Conservation (phyloP, 2,113 vertebrate genomes). For the Nymphicus hollandicus region DNA sequence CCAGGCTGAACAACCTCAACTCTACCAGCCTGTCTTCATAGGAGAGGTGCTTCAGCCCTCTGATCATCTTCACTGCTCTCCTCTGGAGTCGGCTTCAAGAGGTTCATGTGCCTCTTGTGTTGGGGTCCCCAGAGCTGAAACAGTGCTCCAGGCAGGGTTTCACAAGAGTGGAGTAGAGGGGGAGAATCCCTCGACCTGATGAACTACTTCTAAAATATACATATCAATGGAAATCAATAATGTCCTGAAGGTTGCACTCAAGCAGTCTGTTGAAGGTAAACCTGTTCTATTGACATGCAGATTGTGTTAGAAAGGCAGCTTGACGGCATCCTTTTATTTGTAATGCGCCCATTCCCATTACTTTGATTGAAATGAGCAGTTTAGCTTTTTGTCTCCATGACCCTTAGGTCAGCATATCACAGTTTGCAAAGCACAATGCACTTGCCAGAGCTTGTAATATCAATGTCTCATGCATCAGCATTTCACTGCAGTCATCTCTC, state of each 20-base stretch:
- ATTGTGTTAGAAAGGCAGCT: not conserved
- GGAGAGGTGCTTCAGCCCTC: not conserved
- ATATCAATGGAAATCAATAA: not conserved
- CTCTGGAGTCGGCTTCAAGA: not conserved
- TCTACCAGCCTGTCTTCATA: not conserved
- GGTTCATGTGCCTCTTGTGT: not conserved
- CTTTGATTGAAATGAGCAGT: conserved; percentile 1
- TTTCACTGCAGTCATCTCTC: not conserved
- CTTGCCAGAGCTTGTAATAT: not conserved
- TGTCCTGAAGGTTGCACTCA: not conserved
- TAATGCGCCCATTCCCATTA: not conserved
- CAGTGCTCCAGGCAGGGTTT: not conserved
- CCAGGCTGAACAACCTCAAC: not conserved
- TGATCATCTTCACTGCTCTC: not conserved
- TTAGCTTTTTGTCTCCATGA: not conserved
- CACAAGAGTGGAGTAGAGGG: not conserved
- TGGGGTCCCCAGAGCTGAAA: not conserved
- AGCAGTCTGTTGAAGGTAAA: not conserved
- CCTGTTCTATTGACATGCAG: not conserved
- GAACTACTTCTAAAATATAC: not conserved
- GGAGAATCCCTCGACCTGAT: not conserved
- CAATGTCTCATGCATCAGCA: not conserved
- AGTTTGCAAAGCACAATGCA: not conserved
- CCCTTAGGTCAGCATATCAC: not conserved
- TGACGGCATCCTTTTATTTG: not conserved